A percentile compares a stretch with the other conserved stretches of the same genome.
Evolutionary conservation across 2,888 invertebrate species (phyloP).

Genomic region (Melitaea athalia): DNA sequence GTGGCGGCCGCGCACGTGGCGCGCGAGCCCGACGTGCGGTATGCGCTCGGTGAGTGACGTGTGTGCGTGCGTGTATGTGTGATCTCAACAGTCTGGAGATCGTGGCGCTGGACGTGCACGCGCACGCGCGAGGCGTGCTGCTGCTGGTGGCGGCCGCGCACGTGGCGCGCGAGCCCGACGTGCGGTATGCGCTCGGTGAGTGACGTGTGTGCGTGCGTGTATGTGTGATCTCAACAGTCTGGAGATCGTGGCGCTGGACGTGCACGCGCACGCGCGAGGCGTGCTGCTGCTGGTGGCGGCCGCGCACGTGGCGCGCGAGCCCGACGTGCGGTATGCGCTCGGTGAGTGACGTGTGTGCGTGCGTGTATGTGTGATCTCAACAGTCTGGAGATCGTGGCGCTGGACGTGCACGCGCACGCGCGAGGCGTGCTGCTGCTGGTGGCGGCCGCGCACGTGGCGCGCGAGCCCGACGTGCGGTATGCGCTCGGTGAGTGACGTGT

Average conservation of each 20-base stretch:
- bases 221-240: constrained; percentile 82
- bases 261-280: constrained; percentile 82
- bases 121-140: too few relatives aligned
- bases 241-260: constrained; percentile 89
- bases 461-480: constrained; percentile 86
- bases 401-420: constrained; percentile 88
- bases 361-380: constrained; percentile 84
- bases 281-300: constrained; percentile 87
- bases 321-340: constrained; percentile 87
- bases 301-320: constrained; percentile 84
- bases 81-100: too few relatives aligned
- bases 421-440: constrained; percentile 85
- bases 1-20: too few relatives aligned
- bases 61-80: too few relatives aligned
- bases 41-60: not conserved
- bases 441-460: constrained; percentile 84
- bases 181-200: too few relatives aligned
- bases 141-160: too few relatives aligned
- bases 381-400: constrained; percentile 86
- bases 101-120: too few relatives aligned
- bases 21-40: too few relatives aligned
- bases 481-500: constrained; percentile 84
- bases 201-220: too few relatives aligned
- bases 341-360: constrained; percentile 83
- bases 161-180: too few relatives aligned